These are phyloP conservation scores for Charina bottae DNA, from an alignment of 2,113 vertebrate genomes.

Conservation along the genomic window DNA sequence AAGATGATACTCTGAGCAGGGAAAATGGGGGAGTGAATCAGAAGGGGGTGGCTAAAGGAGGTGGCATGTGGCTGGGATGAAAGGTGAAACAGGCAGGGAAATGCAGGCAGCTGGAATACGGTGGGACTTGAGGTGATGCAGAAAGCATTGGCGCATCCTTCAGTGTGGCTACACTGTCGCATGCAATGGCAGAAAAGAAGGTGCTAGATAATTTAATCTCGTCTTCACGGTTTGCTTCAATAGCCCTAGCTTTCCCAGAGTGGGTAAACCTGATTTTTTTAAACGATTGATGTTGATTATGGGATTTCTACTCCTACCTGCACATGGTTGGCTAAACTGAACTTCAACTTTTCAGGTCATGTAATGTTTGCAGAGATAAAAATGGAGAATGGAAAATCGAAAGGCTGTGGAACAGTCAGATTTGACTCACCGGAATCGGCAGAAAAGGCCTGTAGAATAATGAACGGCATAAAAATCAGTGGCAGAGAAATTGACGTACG, in stretches of 20 bases:
- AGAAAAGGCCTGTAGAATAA: slow-evolving; percentile 94
- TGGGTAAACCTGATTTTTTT: background rate
- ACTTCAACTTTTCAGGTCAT: slow-evolving; percentile 82
- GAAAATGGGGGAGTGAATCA: background rate
- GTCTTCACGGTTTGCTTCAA: background rate
- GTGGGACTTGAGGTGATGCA: background rate
- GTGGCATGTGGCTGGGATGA: background rate
- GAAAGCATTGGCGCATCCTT: background rate
- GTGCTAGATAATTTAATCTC: background rate
- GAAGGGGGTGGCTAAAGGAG: background rate
- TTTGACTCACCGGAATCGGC: slow-evolving; percentile 96
- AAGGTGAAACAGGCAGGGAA: no score
- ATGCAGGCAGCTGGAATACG: background rate
- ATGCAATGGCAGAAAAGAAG: background rate
- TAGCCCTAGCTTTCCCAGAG: background rate
- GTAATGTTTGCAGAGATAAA: slow-evolving; percentile 99
- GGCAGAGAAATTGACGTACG: slow-evolving; percentile 98
- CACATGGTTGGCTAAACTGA: slow-evolving; percentile 44
- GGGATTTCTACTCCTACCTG: slow-evolving; percentile 42
- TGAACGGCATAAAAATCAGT: slow-evolving; percentile 98
- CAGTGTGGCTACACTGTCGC: background rate
- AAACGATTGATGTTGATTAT: background rate
- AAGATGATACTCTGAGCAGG: background rate
- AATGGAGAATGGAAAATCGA: slow-evolving; percentile 98
- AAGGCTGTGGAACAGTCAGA: slow-evolving; percentile 96